These are phyloP conservation scores for Alosa alosa DNA, from an alignment of 2,113 vertebrate species.

Conservation along the genomic window DNA sequence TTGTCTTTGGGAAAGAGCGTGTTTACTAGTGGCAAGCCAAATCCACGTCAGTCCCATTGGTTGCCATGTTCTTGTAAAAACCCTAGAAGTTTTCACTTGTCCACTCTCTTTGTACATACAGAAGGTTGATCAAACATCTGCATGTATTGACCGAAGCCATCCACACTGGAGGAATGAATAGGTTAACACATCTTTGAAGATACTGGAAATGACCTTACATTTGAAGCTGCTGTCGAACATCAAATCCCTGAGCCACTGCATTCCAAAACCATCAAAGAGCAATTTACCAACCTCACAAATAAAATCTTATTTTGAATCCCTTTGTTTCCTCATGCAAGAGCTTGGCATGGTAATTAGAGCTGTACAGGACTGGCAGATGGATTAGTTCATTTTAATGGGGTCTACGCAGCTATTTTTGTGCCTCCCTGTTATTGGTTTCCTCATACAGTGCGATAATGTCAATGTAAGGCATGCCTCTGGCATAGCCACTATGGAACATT, in stretches of 20 bases:
- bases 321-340: neutral
- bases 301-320: conserved; percentile 21
- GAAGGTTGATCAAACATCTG: neutral
- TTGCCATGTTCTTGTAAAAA: too few species aligned
- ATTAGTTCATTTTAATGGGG: conserved; percentile 9
- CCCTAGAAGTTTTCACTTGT: neutral
- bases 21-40: neutral
- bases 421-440: neutral
- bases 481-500: neutral
- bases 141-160: neutral
- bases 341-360: neutral
- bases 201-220: neutral
- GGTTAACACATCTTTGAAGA: neutral
- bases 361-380: neutral
- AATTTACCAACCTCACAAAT: conserved; percentile 2
- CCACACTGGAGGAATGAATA: neutral
- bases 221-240: neutral
- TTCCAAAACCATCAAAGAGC: conserved; percentile 10
- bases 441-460: neutral
- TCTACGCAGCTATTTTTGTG: neutral
- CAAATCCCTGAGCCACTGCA: conserved; percentile 2
- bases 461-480: neutral
- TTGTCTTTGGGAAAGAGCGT: neutral
- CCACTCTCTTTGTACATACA: neutral
- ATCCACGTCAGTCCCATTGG: neutral